phyloP scores from a whole-genome alignment of 2,797 vertebrate species.

The Sebastes elongatus region DNA sequence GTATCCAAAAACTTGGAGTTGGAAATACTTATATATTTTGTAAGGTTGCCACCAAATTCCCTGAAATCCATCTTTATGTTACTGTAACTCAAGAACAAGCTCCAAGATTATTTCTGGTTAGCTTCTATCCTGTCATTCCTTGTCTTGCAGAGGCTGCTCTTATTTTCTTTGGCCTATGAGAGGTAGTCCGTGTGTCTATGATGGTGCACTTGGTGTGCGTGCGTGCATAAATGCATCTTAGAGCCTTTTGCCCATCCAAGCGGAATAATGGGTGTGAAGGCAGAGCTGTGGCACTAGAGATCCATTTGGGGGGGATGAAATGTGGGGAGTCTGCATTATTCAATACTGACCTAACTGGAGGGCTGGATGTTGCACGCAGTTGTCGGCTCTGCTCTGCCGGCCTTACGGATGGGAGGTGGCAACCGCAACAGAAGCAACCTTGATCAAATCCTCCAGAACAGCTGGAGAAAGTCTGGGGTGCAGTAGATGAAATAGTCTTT shows the following conservation, averaged over 20 bases:
- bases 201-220: not conserved
- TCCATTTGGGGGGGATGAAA: conserved; percentile 48
- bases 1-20: not conserved
- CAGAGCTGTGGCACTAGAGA: conserved; percentile 51
- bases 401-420: not conserved
- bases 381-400: not conserved
- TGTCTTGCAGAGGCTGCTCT: conserved; percentile 11
- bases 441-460: not conserved
- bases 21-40: not conserved
- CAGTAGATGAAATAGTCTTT: not conserved
- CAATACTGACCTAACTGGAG: conserved; percentile 61
- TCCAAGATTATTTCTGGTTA: not conserved
- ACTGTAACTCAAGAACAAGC: not conserved
- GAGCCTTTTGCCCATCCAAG: conserved; percentile 56
- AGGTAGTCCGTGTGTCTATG: not conserved
- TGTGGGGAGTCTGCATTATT: conserved; percentile 76
- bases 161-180: conserved; percentile 11
- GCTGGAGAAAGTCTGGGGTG: not conserved
- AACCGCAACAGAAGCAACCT: not conserved
- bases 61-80: not conserved
- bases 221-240: conserved; percentile 26
- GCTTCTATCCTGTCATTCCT: not conserved
- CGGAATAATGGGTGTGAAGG: conserved; percentile 73
- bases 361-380: conserved; percentile 50
- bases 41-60: not conserved